Evolutionary conservation across 2,113 vertebrate species (phyloP), one percentile per base, ranked within the genome.

Genomic region (Barnardius zonarius): DNA sequence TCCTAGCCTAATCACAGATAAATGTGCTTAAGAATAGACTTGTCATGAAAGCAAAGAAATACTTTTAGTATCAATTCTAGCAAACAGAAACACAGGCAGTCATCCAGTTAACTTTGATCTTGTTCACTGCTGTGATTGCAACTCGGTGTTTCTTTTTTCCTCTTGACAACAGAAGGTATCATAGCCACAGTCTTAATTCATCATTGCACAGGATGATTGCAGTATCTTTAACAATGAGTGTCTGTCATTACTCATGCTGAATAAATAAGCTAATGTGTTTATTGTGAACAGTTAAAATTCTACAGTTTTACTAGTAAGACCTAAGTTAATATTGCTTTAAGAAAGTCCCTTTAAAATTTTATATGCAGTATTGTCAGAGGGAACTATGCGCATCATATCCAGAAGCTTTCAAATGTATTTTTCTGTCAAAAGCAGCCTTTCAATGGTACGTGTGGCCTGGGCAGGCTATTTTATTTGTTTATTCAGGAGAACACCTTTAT

Each of bases 241-340:
- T 70, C 77, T 92, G n/a, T 63, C 35, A 27, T 90, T 31, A 52
- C 92, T 95, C 35, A 23, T 83, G 35, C 48, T 81, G 76, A 93
- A 96, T 92, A 95, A 96, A 94, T 91, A 93, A 98, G 86, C 83
- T 86, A 83, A 86, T 85, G 39, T 85, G 55, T 78, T 83, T 89
- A 35, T 96, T 86, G 69, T 11, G 10, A 93, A 51, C 44, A 91
- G 68, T 77, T 92, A 78, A 62, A 92, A 83, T 49, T 51, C 44
- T 92, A 43, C 46, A 72, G 59, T 90, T 80, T 86, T 94, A 82
- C 86, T 62, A 86, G 61, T 86, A 74, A 90, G 83, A 57, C 33
- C 46, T 17, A 81, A 83, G 84, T 96, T 93, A 83, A 52, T 72
- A 41, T 86, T 81, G 19, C 93, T 81, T 97, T 94, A 44, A 67